Evolutionary conservation across 2,113 vertebrate genomes (phyloP).

Genomic region (Rhagologus leucostigma): DNA sequence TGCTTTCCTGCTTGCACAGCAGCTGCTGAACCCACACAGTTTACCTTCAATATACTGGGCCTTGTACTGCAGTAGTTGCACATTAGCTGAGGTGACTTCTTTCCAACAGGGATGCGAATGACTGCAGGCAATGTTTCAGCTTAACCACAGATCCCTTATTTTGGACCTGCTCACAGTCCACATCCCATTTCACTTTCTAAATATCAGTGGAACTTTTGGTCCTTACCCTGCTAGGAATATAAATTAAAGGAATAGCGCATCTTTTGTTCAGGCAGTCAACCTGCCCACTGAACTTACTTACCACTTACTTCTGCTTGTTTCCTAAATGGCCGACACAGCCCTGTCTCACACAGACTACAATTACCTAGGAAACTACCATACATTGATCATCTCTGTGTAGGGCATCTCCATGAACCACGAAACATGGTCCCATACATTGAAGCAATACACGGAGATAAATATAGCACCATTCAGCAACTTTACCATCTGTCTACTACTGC

Average conservation of each 20-base stretch:
- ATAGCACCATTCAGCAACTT: rapidly evolving
- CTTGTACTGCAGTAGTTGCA: not conserved
- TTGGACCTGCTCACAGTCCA: not conserved
- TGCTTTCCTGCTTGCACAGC: not conserved
- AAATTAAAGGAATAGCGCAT: not conserved
- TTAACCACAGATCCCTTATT: not conserved
- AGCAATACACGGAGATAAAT: not conserved
- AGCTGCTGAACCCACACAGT: not conserved
- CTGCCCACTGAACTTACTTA: not conserved
- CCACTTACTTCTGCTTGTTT: not conserved
- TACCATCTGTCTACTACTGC: not conserved
- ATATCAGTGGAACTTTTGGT: not conserved
- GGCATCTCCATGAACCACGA: not conserved
- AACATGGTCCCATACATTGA: not conserved
- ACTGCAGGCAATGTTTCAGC: not conserved
- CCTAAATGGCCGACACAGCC: not conserved
- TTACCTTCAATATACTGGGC: not conserved
- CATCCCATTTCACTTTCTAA: not conserved
- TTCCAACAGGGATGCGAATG: not conserved
- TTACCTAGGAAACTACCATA: not conserved
- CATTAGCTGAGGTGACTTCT: not conserved
- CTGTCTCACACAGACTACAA: not conserved
- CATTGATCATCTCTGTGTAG: not conserved
- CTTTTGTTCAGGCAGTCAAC: not conserved
- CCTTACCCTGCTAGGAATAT: not conserved